Evolutionary conservation across 2,888 invertebrate species (phyloP).

Genomic region (Chrysotoxum bicinctum): DNA sequence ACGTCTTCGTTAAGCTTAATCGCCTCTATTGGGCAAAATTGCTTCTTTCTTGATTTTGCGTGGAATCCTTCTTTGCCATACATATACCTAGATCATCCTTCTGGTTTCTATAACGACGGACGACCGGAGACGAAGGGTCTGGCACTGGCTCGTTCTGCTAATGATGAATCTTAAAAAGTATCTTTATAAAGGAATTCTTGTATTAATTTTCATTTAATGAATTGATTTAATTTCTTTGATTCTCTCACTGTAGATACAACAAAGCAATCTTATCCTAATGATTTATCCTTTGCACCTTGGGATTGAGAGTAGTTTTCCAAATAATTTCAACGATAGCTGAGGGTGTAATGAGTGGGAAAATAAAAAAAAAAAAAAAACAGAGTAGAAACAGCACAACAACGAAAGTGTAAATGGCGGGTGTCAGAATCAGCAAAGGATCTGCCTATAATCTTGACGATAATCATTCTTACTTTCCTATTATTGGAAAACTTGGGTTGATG

Average conservation of each 20-base stretch:
- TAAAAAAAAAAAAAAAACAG: too few relatives aligned
- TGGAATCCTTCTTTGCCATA: not conserved
- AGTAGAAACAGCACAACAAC: not conserved
- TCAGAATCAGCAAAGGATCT: constrained; percentile 45
- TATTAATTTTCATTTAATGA: constrained; percentile 60
- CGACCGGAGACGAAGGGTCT: not conserved
- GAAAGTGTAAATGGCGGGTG: too few relatives aligned
- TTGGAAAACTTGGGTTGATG: constrained; percentile 26
- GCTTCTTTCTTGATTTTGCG: not conserved
- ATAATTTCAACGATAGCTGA: constrained; percentile 39
- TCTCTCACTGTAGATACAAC: not conserved
- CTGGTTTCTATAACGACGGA: not conserved
- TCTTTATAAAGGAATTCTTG: constrained; percentile 41
- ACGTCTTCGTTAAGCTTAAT: constrained; percentile 45
- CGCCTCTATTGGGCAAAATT: constrained; percentile 35
- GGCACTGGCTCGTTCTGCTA: constrained; percentile 1
- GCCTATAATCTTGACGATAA: constrained; percentile 64
- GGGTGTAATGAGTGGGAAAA: constrained; percentile 10
- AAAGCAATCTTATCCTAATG: not conserved
- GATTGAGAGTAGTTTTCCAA: constrained; percentile 25
- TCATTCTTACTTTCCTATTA: constrained; percentile 66
- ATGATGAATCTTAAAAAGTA: constrained; percentile 51
- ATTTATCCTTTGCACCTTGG: not conserved
- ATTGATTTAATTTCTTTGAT: constrained; percentile 60
- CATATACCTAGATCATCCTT: constrained; percentile 3